These are phyloP conservation scores for Calonectris borealis DNA, from an alignment of 2,113 vertebrate species.

Conservation along the genomic window DNA sequence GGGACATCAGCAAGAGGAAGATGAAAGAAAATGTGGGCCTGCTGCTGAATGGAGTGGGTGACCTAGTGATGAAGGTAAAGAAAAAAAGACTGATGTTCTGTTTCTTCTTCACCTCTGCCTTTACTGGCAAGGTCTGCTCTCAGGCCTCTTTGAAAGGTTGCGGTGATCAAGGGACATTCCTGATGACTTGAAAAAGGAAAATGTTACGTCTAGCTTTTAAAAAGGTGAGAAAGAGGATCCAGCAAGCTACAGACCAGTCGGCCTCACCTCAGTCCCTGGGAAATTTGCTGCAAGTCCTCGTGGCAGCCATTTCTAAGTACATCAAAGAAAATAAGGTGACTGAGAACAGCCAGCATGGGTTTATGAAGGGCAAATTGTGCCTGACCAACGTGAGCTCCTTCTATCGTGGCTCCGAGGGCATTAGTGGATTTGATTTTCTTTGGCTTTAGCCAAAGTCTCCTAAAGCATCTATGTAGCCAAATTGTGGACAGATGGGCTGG, in stretches of 20 bases:
- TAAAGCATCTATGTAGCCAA: background rate
- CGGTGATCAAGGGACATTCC: background rate
- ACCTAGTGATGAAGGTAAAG: background rate
- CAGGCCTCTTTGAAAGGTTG: background rate
- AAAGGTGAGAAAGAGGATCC: background rate
- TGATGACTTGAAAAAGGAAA: background rate
- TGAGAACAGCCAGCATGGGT: background rate
- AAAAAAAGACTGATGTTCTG: background rate
- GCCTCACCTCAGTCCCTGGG: background rate
- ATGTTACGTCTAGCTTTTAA: background rate
- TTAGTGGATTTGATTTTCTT: background rate
- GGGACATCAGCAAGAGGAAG: background rate
- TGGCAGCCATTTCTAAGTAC: background rate
- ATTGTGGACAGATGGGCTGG: background rate
- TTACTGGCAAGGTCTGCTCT: background rate
- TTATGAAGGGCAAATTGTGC: background rate
- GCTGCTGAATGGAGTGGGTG: background rate
- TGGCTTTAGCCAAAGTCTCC: background rate
- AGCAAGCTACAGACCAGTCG: background rate
- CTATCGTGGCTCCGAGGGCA: background rate
- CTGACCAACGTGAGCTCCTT: background rate
- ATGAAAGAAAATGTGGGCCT: background rate
- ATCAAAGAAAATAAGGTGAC: background rate
- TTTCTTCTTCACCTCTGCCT: background rate
- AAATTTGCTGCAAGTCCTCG: background rate